Percentiles rank a stretch among this genome's conserved stretches.
Evolutionary conservation across 2,113 vertebrate genomes (phyloP).

Genomic region (Dasyprocta punctata): DNA sequence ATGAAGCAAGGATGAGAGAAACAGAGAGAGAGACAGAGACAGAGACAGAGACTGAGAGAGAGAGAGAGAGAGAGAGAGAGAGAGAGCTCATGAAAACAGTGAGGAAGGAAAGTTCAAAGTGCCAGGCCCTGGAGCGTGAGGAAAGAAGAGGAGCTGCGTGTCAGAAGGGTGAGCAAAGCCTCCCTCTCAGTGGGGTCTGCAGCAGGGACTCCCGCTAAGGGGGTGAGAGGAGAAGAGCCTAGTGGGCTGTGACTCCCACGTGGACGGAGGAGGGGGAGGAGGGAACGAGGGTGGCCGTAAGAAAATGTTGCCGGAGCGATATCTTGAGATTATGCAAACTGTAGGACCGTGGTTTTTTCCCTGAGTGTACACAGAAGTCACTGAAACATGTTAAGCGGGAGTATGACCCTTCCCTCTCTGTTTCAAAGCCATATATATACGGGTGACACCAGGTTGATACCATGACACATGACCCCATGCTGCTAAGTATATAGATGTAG

Average conservation of each 20-base stretch:
- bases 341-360: not conserved
- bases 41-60: too few relatives aligned
- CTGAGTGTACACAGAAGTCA: not conserved
- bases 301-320: accelerated
- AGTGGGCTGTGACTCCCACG: accelerated
- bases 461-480: not conserved
- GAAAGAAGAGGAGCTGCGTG: accelerated
- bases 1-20: not conserved
- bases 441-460: not conserved
- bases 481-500: not conserved
- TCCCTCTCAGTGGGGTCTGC: accelerated
- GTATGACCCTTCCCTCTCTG: not conserved
- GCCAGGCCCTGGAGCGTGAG: not conserved
- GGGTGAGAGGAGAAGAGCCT: accelerated
- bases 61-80: too few relatives aligned
- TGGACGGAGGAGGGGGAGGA: not conserved
- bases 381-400: not conserved
- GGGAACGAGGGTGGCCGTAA: accelerated
- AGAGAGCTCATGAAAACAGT: not conserved
- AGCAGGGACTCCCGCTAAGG: too few relatives aligned
- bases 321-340: not conserved
- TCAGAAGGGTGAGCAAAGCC: not conserved
- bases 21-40: too few relatives aligned
- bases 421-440: not conserved
- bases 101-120: not conserved